Conservation (phyloP, 2,113 vertebrate species). For the Stomatorhinus ivindoensis region DNA sequence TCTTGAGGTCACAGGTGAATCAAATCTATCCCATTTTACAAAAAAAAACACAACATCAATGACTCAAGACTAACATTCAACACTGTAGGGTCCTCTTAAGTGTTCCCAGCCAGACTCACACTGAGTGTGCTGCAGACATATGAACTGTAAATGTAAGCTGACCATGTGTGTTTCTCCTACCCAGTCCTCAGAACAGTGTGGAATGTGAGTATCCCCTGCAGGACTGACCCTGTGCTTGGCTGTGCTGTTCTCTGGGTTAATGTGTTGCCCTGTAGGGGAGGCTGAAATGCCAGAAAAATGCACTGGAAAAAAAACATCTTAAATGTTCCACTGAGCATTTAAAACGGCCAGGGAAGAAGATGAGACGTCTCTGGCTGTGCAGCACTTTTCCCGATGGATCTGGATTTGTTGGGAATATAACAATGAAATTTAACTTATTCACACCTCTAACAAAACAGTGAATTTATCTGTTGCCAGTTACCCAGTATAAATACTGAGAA, state of each 20-base stretch:
- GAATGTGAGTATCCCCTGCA: slow-evolving; percentile 65
- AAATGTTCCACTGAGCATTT: neutral
- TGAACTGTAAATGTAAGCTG: slow-evolving; percentile 24
- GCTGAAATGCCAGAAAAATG: neutral
- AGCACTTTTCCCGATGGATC: neutral
- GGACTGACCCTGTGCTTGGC: slow-evolving; percentile 6
- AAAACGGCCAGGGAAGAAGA: neutral
- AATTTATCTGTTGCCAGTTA: neutral
- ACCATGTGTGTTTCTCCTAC: slow-evolving; percentile 61
- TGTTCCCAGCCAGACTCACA: slow-evolving; percentile 54
- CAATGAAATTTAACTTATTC: neutral
- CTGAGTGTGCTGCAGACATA: slow-evolving; percentile 41
- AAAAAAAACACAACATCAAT: neutral
- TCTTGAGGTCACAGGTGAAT: neutral
- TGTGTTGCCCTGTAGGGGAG: neutral
- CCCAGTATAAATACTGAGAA: neutral
- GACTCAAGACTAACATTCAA: slow-evolving; percentile 6
- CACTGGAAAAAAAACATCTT: neutral
- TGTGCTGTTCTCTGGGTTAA: neutral
- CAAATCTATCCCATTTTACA: neutral
- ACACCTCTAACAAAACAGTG: neutral
- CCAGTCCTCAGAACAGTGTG: slow-evolving; percentile 70
- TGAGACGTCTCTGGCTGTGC: neutral
- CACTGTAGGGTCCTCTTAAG: neutral
- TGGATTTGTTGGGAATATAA: neutral